phyloP scores from a whole-genome alignment of 2,888 invertebrate species.

The Priocnemis perturbator region DNA sequence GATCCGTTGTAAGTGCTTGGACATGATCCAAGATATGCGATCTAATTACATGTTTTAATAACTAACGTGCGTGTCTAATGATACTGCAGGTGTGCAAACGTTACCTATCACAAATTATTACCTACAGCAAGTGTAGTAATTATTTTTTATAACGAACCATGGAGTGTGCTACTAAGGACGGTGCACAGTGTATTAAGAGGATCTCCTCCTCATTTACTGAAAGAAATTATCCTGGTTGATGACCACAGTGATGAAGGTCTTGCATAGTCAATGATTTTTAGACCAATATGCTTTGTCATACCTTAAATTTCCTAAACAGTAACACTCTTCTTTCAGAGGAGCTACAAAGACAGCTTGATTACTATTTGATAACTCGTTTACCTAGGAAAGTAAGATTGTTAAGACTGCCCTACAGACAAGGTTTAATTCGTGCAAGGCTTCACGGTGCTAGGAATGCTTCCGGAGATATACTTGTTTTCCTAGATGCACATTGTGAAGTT shows the following conservation, averaged over 20 bases:
- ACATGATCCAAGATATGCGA: conserved; percentile 65
- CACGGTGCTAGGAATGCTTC: conserved; percentile 89
- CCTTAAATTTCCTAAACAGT: background rate
- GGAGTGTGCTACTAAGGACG: conserved; percentile 88
- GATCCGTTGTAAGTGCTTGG: conserved; percentile 75
- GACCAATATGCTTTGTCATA: background rate
- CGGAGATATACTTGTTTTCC: conserved; percentile 89
- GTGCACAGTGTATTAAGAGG: conserved; percentile 92
- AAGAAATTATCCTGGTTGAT: conserved; percentile 96
- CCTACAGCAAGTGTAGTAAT: conserved; percentile 85
- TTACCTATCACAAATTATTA: conserved; percentile 82
- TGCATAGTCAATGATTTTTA: conserved; percentile 7
- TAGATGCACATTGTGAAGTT: conserved; percentile 95
- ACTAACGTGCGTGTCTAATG: conserved; percentile 7
- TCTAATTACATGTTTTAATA: conserved; percentile 6
- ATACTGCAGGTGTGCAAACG: conserved; percentile 78
- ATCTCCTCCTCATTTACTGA: conserved; percentile 83
- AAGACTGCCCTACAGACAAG: conserved; percentile 85
- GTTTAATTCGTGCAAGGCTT: conserved; percentile 92
- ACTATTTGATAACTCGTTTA: conserved; percentile 86
- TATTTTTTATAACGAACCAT: conserved; percentile 94
- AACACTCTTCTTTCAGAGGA: conserved; percentile 75
- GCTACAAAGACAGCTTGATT: conserved; percentile 85
- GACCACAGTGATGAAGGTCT: conserved; percentile 89
- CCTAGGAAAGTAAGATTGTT: conserved; percentile 85